Base-by-base conservation (phyloP, 1,140 invertebrate genomes). In the Drosophila kohkoa region DNA sequence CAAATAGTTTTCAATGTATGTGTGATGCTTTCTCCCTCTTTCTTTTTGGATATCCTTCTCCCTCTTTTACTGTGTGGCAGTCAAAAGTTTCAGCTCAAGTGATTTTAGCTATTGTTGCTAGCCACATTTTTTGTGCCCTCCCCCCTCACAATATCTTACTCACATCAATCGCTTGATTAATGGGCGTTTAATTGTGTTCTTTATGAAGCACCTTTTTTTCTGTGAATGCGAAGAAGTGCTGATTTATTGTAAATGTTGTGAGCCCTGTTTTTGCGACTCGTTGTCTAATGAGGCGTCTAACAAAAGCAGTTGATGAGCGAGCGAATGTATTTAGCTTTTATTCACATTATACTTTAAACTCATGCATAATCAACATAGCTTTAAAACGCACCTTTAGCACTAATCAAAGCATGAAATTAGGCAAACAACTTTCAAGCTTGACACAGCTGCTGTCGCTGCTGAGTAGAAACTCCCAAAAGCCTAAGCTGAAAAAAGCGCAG, bases 331-430 rank as follows among this genome's bases (percentile, higher is more conserved):
- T 25, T 25, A 4, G 20, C 20, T 25, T 25, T 25, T 43, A 43
- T 43, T 43, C 41, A 43, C 11, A 43, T 6, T 43, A n/a, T 43
- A 43, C 38, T 49, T 41, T 43, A 54, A 32, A 8, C 6, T 32
- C 13, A 10, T 54, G 51, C 51, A 54, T 54, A 54, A 35, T 54
- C 28, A 57, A 25, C 35, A 57, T n/a, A 7, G 28, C 51, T 54
- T 20, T 43, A 41, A 57, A 41, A 32, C 7, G 20, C 66, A 45
- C 63, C 74, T 89, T 89, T 73, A 51, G 49, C 41, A 75, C 69
- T 73, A 89, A 89, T 80, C 82, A 89, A 89, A 79, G 81, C 85
- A 85, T 89, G 78, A 89, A 89, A 89, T 89, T 89, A 81, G 81
- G 85, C 81, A 89, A 89, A 81, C 72, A 89, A 85, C 66, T 81